phyloP scores from a whole-genome alignment of 92 coral and sea anemone species.

The Pocillopora meandrina region DNA sequence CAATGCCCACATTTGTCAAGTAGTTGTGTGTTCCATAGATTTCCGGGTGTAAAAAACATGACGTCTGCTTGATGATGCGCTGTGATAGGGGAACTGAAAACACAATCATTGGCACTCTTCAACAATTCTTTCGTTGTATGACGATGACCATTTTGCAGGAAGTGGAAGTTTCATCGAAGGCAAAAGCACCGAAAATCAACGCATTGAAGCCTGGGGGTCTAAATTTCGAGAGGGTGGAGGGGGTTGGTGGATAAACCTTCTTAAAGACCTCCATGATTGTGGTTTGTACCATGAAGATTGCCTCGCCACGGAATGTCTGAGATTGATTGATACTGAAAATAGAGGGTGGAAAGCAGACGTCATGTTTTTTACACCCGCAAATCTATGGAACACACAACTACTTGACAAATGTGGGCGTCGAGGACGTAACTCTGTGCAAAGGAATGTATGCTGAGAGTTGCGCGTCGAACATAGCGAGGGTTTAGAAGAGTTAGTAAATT shows the following conservation, averaged over 20 bases:
- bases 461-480: not conserved
- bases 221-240: slow-evolving; percentile 45
- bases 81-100: slow-evolving; percentile 67
- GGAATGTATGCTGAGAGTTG: slow-evolving; percentile 53
- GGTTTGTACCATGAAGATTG: slow-evolving; percentile 28
- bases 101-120: slow-evolving; percentile 38
- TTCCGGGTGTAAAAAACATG: not conserved
- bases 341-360: slow-evolving; percentile 45
- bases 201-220: slow-evolving; percentile 60
- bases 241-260: slow-evolving; percentile 61
- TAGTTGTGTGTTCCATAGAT: slow-evolving; percentile 33
- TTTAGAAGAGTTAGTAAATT: too few species aligned
- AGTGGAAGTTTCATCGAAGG: slow-evolving; percentile 53
- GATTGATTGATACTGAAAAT: slow-evolving; percentile 5
- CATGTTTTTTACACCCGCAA: not conserved
- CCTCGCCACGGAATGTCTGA: slow-evolving; percentile 31
- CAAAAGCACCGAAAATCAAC: slow-evolving; percentile 50
- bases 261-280: slow-evolving; percentile 54
- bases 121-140: slow-evolving; percentile 54
- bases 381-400: slow-evolving; percentile 33
- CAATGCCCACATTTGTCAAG: slow-evolving; percentile 52
- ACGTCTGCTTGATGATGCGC: slow-evolving; percentile 50
- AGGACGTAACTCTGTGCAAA: slow-evolving; percentile 52
- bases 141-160: slow-evolving; percentile 42
- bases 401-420: slow-evolving; percentile 45